Conservation (phyloP, 53 echinoderm and acorn worm genomes). For the Holothuria leucospilota region DNA sequence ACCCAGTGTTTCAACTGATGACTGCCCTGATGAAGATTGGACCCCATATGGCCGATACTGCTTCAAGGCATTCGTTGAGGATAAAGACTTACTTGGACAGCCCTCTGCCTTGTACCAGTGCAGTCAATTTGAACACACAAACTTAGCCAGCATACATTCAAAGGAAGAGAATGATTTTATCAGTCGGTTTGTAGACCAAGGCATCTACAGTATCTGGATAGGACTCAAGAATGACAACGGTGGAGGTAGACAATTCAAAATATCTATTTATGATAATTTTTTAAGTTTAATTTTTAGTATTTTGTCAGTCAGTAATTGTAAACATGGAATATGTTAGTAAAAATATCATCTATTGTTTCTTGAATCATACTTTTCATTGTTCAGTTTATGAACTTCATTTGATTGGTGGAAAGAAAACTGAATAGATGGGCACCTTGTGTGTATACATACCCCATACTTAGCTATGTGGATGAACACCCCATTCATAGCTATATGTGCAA, state of each 20-base stretch:
- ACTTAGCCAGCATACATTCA: slow-evolving; percentile 65
- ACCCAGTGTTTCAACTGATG: slow-evolving; percentile 55
- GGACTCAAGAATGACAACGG: slow-evolving; percentile 50
- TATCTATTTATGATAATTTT: too few species aligned
- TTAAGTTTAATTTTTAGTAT: too few species aligned
- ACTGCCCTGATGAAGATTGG: slow-evolving; percentile 67
- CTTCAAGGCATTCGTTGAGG: slow-evolving; percentile 63
- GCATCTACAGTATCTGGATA: slow-evolving; percentile 65
- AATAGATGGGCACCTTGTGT: too few species aligned
- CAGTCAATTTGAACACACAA: slow-evolving; percentile 13
- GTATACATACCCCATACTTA: too few species aligned
- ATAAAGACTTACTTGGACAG: slow-evolving; percentile 40
- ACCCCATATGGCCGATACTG: slow-evolving; percentile 56
- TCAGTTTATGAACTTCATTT: too few species aligned
- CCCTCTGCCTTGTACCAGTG: slow-evolving; percentile 57
- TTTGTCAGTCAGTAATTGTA: too few species aligned
- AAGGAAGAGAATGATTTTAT: slow-evolving; percentile 51
- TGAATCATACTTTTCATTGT: too few species aligned
- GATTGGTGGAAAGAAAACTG: too few species aligned
- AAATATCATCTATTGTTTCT: too few species aligned
- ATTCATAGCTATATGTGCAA: too few species aligned
- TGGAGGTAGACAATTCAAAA: not conserved
- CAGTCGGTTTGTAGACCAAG: slow-evolving; percentile 31
- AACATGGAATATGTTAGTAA: too few species aligned
- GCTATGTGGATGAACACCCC: too few species aligned